phyloP scores from a whole-genome alignment of 2,797 vertebrate species.

The Lindbergichthys nudifrons region DNA sequence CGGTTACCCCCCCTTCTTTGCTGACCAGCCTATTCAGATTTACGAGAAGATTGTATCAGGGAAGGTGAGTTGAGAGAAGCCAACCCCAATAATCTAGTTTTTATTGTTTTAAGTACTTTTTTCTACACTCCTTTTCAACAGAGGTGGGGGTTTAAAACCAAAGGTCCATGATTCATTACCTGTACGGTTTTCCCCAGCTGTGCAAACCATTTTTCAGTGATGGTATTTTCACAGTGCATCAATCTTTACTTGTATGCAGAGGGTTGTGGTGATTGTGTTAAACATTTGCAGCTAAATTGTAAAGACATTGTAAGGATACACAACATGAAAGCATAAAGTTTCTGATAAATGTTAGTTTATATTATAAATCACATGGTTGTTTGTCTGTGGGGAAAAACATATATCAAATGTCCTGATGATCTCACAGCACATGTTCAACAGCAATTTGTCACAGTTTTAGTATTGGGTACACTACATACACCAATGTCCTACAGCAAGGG shows the following conservation, averaged over 20 bases:
- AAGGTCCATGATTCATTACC: background rate
- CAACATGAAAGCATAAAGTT: background rate
- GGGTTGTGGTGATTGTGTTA: background rate
- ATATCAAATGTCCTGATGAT: background rate
- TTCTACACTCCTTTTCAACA: background rate
- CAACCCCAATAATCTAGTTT: background rate
- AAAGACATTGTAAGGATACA: background rate
- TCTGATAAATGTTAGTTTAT: background rate
- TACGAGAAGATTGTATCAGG: constrained; percentile 98
- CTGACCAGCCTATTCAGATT: constrained; percentile 97
- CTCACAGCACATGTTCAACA: background rate
- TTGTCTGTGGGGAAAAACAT: background rate
- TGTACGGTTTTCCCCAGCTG: background rate
- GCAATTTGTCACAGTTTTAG: background rate
- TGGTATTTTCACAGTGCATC: background rate
- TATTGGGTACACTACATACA: background rate
- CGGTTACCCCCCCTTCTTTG: constrained; percentile 96
- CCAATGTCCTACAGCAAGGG: background rate
- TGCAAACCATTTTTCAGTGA: background rate
- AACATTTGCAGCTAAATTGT: background rate
- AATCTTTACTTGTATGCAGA: background rate
- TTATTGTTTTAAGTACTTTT: background rate
- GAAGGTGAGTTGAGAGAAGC: constrained; percentile 85
- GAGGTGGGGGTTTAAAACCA: background rate
- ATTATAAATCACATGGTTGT: background rate